Percentiles rank a stretch among this genome's conserved stretches.
Conservation (phyloP, 1,140 invertebrate genomes). For the Aradophagus sp. region DNA sequence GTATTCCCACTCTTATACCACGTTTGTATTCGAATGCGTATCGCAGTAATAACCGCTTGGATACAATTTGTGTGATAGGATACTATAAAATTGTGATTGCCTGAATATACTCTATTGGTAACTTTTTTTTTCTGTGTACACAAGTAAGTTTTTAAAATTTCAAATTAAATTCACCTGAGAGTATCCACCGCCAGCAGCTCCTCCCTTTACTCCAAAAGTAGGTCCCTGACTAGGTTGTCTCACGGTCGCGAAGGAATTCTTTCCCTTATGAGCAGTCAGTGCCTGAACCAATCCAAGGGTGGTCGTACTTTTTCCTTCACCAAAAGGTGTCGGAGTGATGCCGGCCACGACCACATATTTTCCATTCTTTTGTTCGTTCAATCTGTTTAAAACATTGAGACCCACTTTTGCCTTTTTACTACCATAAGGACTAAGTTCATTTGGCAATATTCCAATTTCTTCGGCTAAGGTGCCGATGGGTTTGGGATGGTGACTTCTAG, state of each 20-base stretch:
- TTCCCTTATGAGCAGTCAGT: constrained; percentile 86
- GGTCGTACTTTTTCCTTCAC: constrained; percentile 98
- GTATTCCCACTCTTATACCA: no score
- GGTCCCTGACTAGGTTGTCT: constrained; percentile 99
- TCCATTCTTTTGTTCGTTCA: constrained; percentile 83
- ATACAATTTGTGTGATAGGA: no score
- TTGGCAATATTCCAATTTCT: constrained; percentile 88
- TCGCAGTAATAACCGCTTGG: no score
- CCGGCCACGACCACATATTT: constrained; percentile 97
- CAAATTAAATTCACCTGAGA: no score
- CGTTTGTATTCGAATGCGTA: no score
- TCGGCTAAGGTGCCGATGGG: constrained; percentile 84
- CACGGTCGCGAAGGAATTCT: constrained; percentile 95
- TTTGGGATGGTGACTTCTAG: constrained; percentile 91
- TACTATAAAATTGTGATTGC: no score
- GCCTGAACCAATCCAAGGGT: constrained; percentile 95
- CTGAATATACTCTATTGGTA: no score
- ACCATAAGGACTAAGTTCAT: constrained; percentile 93
- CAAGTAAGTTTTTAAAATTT: no score
- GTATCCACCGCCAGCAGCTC: constrained; percentile 96
- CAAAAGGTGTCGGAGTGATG: constrained; percentile 97
- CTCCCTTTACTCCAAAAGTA: constrained; percentile 98
- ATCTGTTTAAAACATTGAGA: constrained; percentile 85
- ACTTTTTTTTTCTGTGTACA: no score
- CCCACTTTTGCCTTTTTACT: constrained; percentile 97